Percentiles rank a stretch among this genome's conserved stretches.
Evolutionary conservation across 35 echinoderm and acorn worm species (phyloP).

Genomic region (Stichopus chloronotus): DNA sequence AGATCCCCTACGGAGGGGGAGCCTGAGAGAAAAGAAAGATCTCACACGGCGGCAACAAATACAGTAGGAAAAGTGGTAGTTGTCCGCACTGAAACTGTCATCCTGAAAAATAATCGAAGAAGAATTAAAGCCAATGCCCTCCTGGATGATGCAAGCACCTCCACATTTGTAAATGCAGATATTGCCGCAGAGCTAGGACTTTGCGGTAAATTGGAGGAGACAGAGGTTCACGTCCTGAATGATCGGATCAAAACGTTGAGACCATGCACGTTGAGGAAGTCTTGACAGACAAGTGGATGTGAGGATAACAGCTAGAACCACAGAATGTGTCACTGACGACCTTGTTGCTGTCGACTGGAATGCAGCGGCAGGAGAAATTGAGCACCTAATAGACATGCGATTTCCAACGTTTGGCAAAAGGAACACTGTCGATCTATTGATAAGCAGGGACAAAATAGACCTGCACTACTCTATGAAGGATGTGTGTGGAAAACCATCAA

Average conservation of each 20-base stretch:
- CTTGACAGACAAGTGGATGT: slow-evolving; percentile 38
- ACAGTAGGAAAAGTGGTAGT: not conserved
- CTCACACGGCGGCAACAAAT: not conserved
- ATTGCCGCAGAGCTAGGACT: slow-evolving; percentile 37
- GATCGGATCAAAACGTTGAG: slow-evolving; percentile 30
- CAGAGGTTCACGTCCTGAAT: slow-evolving; percentile 44
- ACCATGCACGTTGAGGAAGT: slow-evolving; percentile 35
- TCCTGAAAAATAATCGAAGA: not conserved
- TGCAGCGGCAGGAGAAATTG: not conserved
- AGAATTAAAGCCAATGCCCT: slow-evolving; percentile 53
- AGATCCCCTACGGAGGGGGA: not conserved
- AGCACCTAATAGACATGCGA: slow-evolving; percentile 35
- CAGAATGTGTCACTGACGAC: slow-evolving; percentile 18
- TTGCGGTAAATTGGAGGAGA: not conserved
- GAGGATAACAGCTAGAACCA: not conserved
- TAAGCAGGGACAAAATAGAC: slow-evolving; percentile 11
- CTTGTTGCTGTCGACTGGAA: slow-evolving; percentile 39
- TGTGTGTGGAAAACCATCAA: slow-evolving; percentile 48
- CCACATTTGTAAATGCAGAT: slow-evolving; percentile 26
- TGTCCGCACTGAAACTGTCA: not conserved
- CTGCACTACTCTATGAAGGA: slow-evolving; percentile 48
- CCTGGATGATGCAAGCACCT: slow-evolving; percentile 50
- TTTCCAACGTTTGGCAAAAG: slow-evolving; percentile 45
- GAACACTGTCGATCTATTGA: slow-evolving; percentile 30
- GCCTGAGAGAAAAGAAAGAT: not conserved